A percentile compares a stretch with the other conserved stretches of the same genome.
These are phyloP conservation scores for Noturus placidus DNA, from an alignment of 2,113 vertebrate genomes.

Conservation along the genomic window DNA sequence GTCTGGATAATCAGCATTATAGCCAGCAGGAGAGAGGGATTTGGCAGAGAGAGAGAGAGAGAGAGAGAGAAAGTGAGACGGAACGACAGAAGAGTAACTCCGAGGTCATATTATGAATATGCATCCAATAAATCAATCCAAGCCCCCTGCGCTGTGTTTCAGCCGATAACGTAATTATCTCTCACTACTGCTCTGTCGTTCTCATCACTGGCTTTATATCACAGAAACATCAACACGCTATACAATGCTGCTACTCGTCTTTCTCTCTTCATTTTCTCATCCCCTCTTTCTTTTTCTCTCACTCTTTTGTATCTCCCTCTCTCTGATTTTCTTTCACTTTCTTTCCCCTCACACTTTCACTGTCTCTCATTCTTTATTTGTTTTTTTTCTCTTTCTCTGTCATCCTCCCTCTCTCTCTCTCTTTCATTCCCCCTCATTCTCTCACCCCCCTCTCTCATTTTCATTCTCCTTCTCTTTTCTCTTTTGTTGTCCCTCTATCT, in stretches of 20 bases:
- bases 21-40: constrained; percentile 48
- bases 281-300: no score
- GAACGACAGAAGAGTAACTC: constrained; percentile 10
- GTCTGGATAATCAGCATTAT: constrained; percentile 53
- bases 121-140: constrained; percentile 11
- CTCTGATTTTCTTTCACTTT: background rate
- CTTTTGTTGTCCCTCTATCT: background rate
- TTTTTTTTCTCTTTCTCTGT: background rate
- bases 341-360: background rate
- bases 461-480: background rate
- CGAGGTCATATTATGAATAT: constrained; percentile 23
- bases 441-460: background rate
- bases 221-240: background rate
- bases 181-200: constrained; percentile 10
- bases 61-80: background rate
- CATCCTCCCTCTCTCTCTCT: no score
- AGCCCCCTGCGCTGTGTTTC: constrained; percentile 11
- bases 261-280: background rate
- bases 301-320: background rate
- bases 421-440: background rate
- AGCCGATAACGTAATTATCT: constrained; percentile 35
- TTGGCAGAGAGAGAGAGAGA: constrained; percentile 25
- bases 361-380: background rate
- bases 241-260: background rate
- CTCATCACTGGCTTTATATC: constrained; percentile 15